phyloP scores from a whole-genome alignment of 2,113 vertebrate species.

The Nesoenas mayeri region DNA sequence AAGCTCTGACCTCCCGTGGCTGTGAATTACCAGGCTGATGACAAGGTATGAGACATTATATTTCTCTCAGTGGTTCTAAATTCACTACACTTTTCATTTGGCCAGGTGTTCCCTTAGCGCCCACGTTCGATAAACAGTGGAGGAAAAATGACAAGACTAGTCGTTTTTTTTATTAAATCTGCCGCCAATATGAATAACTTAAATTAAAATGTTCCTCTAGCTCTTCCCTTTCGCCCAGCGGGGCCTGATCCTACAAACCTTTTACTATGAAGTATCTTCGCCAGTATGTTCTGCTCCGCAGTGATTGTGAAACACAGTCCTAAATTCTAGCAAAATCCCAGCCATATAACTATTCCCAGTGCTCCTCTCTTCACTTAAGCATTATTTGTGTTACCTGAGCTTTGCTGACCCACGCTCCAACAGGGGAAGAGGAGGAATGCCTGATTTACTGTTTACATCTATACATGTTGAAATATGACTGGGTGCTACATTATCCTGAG shows the following conservation, averaged over 20 bases:
- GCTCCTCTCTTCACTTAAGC: not conserved
- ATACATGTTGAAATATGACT: not conserved
- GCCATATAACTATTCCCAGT: not conserved
- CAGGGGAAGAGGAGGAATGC: not conserved
- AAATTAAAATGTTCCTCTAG: not conserved
- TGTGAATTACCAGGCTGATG: slow-evolving; percentile 25
- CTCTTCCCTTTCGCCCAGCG: not conserved
- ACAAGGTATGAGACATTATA: not conserved
- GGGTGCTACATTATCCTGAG: not conserved
- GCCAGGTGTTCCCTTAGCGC: not conserved
- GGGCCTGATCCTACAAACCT: not conserved
- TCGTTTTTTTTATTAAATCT: not conserved
- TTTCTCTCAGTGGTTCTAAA: not conserved
- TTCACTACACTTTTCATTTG: not conserved
- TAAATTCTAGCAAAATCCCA: not conserved
- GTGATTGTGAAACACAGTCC: not conserved
- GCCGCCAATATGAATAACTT: not conserved
- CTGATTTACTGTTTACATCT: not conserved
- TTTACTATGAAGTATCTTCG: not conserved
- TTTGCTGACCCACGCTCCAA: not conserved
- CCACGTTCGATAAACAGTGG: not conserved
- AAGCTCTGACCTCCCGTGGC: not conserved
- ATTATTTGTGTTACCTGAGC: not conserved
- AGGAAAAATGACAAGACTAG: not conserved
- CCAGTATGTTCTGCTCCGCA: not conserved